Conservation (phyloP, 2,888 invertebrate species). For the Trypoxylon attenuatum region DNA sequence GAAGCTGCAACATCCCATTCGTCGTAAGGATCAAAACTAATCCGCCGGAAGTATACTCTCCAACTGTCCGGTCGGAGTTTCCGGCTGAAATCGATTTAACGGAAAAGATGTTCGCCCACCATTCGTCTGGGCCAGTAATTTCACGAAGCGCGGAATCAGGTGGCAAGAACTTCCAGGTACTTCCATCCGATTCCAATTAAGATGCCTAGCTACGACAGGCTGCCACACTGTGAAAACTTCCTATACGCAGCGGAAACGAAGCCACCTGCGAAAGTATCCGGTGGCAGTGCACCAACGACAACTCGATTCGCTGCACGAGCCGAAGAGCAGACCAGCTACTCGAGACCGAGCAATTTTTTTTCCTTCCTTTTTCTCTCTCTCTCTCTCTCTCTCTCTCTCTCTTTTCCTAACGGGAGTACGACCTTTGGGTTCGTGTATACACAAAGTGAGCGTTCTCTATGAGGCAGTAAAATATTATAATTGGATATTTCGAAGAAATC, state of each 20-base stretch:
- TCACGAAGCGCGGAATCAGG: conserved; percentile 22
- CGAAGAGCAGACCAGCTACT: neutral
- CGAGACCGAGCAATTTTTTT: conserved; percentile 1
- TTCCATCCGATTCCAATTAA: conserved; percentile 47
- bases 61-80: conserved; percentile 3
- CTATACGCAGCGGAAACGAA: neutral
- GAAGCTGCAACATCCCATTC: too few species aligned
- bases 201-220: conserved; percentile 17
- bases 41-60: conserved; percentile 2
- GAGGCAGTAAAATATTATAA: too few species aligned
- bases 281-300: conserved; percentile 18
- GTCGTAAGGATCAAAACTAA: too few species aligned
- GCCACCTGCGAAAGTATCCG: conserved; percentile 1
- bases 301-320: conserved; percentile 25
- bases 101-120: too few species aligned
- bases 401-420: too few species aligned
- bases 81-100: conserved; percentile 41
- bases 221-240: neutral
- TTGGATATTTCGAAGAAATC: too few species aligned
- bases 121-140: conserved; percentile 28
- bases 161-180: conserved; percentile 25
- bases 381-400: too few species aligned
- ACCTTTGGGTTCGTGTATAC: too few species aligned
- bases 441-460: too few species aligned
- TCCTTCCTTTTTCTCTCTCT: too few species aligned